phyloP scores from a whole-genome alignment of 2,113 vertebrate species.

The Dipodomys merriami region DNA sequence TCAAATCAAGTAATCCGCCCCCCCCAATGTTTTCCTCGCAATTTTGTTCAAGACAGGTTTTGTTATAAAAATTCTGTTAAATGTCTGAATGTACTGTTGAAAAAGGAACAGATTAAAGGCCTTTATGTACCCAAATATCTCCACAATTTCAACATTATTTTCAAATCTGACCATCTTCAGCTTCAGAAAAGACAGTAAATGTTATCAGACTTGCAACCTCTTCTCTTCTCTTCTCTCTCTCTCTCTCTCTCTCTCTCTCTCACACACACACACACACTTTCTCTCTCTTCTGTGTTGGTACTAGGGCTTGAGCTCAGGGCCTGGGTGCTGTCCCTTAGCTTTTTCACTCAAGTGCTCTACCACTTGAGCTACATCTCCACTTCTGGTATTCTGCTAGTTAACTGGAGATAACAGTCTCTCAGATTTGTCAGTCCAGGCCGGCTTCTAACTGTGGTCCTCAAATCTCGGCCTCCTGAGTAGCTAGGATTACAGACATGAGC shows the following conservation, averaged over 20 bases:
- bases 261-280: too few relatives aligned
- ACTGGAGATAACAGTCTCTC: too few relatives aligned
- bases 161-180: conserved; percentile 43
- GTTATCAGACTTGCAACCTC: neutral
- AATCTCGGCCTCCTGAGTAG: too few relatives aligned
- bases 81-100: conserved; percentile 57
- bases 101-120: conserved; percentile 66
- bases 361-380: neutral
- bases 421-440: too few relatives aligned
- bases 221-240: too few relatives aligned
- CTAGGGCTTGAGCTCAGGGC: too few relatives aligned
- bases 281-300: too few relatives aligned
- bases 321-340: too few relatives aligned
- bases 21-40: neutral
- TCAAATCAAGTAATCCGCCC: conserved; percentile 66
- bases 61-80: conserved; percentile 54
- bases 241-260: too few relatives aligned
- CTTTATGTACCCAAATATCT: conserved; percentile 55
- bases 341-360: neutral
- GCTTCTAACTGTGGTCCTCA: too few relatives aligned
- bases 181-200: conserved; percentile 50
- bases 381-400: too few relatives aligned
- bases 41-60: conserved; percentile 64
- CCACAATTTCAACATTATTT: conserved; percentile 58
- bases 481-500: too few relatives aligned